Conservation (phyloP, 2,113 vertebrate genomes). For the Ailuropoda melanoleuca region DNA sequence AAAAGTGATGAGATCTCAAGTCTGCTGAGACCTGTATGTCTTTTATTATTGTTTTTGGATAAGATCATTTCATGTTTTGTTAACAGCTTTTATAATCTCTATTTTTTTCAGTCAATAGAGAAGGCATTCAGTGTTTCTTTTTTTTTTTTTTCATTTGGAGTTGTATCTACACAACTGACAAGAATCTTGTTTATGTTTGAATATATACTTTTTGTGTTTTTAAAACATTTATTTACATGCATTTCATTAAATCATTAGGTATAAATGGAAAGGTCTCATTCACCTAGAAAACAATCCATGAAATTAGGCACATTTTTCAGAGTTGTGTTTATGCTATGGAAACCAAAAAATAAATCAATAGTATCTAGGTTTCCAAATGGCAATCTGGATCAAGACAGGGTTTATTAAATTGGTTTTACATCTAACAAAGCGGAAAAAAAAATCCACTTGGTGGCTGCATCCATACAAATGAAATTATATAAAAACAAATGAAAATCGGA, state of each 20-base stretch:
- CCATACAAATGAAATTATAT: conserved; percentile 22
- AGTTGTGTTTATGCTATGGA: neutral
- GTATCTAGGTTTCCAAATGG: conserved; percentile 6
- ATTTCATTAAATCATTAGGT: conserved; percentile 18
- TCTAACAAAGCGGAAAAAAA: neutral
- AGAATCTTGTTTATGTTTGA: neutral
- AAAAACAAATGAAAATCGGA: conserved; percentile 26
- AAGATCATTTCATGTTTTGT: conserved; percentile 6
- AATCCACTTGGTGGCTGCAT: neutral
- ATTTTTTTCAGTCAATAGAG: neutral
- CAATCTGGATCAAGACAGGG: conserved; percentile 5
- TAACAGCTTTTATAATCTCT: neutral
- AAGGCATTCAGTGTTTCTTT: neutral
- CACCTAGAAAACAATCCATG: conserved; percentile 5
- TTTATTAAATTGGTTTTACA: neutral
- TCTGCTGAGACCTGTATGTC: neutral
- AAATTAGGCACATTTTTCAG: conserved; percentile 5
- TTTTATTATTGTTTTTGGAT: neutral
- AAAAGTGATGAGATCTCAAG: neutral
- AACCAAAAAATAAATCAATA: neutral
- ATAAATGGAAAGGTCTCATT: neutral
- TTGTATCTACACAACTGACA: neutral
- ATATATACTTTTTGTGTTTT: neutral
- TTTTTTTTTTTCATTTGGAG: neutral
- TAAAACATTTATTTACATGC: neutral